phyloP scores from a whole-genome alignment of 2,113 vertebrate species.

The Trogon surrucura region DNA sequence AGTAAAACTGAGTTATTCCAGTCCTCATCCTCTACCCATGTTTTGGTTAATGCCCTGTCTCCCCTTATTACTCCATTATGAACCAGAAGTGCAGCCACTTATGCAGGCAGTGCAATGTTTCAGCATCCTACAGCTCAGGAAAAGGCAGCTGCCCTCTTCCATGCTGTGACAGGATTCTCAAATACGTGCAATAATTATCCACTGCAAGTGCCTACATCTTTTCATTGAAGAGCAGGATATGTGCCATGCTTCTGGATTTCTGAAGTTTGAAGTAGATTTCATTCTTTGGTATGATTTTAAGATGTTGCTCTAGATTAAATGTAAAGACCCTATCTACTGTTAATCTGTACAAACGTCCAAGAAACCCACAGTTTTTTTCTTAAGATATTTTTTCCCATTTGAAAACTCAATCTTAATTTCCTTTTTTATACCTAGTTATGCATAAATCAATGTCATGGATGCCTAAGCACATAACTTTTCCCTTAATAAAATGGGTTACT shows the following conservation, averaged over 20 bases:
- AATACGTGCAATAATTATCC: background rate
- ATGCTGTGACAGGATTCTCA: background rate
- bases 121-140: background rate
- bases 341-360: background rate
- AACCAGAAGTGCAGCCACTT: background rate
- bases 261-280: background rate
- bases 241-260: background rate
- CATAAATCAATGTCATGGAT: background rate
- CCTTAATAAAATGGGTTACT: background rate
- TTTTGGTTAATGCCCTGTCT: background rate
- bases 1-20: background rate
- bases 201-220: background rate
- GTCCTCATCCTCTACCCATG: background rate
- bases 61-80: background rate
- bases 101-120: background rate
- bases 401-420: background rate
- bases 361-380: background rate
- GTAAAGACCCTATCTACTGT: background rate
- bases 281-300: background rate
- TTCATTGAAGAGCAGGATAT: background rate
- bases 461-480: background rate
- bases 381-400: background rate
- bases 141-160: background rate
- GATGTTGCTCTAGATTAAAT: background rate
- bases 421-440: background rate